These are phyloP conservation scores for Tachina lurida DNA, from an alignment of 2,888 invertebrate species.

Conservation along the genomic window DNA sequence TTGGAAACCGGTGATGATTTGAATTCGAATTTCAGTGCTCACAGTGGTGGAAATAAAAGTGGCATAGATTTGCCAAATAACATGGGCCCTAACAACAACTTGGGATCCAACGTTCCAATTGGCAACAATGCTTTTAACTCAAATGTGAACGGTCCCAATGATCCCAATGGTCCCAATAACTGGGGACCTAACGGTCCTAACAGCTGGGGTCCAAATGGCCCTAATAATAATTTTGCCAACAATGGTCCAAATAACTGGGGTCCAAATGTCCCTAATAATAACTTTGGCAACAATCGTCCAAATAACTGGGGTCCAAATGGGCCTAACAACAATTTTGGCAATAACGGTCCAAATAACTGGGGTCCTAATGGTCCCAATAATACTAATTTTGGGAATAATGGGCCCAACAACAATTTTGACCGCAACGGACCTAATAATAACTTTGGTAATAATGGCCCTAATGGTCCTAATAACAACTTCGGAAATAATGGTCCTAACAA, in stretches of 20 bases:
- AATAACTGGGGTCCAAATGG: conserved; percentile 43
- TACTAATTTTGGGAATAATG: conserved; percentile 30
- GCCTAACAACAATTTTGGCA: conserved; percentile 34
- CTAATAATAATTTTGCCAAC: conserved; percentile 7
- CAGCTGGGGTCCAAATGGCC: conserved; percentile 25
- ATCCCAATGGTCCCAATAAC: conserved; percentile 45
- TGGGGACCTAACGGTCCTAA: conserved; percentile 25
- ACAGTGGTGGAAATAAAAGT: conserved; percentile 15
- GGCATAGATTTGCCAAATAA: conserved; percentile 23
- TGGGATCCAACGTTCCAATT: conserved; percentile 43
- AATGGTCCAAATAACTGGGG: conserved; percentile 51
- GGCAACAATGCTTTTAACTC: conserved; percentile 11
- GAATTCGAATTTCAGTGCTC: conserved; percentile 24
- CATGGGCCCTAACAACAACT: conserved; percentile 36
- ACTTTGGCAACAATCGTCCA: conserved; percentile 32
- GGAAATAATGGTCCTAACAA: conserved; percentile 35
- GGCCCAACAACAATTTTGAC: conserved; percentile 29
- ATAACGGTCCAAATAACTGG: conserved; percentile 32
- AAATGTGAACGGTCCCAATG: conserved; percentile 14
- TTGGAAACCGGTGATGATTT: conserved; percentile 35
- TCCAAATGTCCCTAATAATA: conserved; percentile 52
- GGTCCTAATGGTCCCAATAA: conserved; percentile 27
- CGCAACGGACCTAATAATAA: conserved; percentile 36
- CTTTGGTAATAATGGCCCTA: conserved; percentile 30
- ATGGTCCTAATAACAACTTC: conserved; percentile 22